phyloP scores from a whole-genome alignment of 2,888 invertebrate genomes.

The Rotaria socialis region DNA sequence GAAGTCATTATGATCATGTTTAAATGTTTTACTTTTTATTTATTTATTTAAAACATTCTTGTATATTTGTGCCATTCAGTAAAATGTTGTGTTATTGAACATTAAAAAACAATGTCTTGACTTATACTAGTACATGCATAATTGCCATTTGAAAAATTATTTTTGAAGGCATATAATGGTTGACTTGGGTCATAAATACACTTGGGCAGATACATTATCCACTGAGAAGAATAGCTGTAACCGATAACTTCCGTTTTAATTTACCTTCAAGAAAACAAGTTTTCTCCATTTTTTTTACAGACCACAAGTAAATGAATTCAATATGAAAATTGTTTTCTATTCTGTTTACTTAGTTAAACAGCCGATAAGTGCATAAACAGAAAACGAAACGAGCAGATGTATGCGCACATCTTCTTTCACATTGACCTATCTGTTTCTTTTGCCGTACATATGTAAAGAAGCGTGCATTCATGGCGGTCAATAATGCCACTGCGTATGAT shows the following conservation, averaged over 20 bases:
- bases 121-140: too few relatives aligned
- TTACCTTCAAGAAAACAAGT: too few relatives aligned
- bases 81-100: not conserved
- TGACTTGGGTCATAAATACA: not conserved
- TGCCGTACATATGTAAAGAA: not conserved
- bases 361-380: not conserved
- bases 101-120: not conserved
- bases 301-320: too few relatives aligned
- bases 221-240: too few relatives aligned
- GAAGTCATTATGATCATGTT: conserved; percentile 23
- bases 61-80: not conserved
- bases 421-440: conserved; percentile 29
- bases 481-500: not conserved
- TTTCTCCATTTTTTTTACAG: too few relatives aligned
- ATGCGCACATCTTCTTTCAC: not conserved
- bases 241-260: too few relatives aligned
- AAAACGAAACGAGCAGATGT: not conserved
- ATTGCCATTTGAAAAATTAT: too few relatives aligned
- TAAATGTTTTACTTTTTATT: not conserved
- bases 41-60: not conserved
- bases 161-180: not conserved
- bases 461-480: not conserved
- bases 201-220: too few relatives aligned
- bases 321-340: too few relatives aligned
- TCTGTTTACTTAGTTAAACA: not conserved